Base-by-base conservation (phyloP, 2,888 invertebrate species). In the Danaus chrysippus region DNA sequence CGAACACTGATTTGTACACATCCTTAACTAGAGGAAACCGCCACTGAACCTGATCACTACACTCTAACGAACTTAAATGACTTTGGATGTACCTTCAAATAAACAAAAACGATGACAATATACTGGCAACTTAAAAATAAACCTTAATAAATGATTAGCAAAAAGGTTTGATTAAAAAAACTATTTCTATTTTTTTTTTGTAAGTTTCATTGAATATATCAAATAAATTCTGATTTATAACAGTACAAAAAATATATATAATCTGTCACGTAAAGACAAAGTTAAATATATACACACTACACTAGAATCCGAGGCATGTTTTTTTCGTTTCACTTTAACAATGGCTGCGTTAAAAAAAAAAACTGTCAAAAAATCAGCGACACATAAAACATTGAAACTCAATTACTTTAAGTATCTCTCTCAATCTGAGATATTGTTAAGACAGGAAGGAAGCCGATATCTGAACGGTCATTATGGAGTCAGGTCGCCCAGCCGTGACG, bases 371-470 rank as follows among this genome's bases (percentile, higher is more conserved):
- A 52, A 44, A 44, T 13, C 52, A 46, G 46, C 57, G 49, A 61
- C 52, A 62, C 46, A 61, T 49, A 63, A 71, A 59, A 73, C 72
- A 72, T 66, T 59, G 70, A 71, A 73, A 72, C 57, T 56, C 70
- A 68, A 71, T 73, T 71, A 73, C 61, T 55, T 66, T 69, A 64
- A 64, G 71, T 67, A 68, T 68, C 64, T 68, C 64, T 67, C 69
- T 61, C 62, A 70, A 64, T 70, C 69, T 67, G 63, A 61, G 73
- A 73, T 68, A 70, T 70, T 71, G 68, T 62, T 67, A 72, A 78
- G 77, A 78, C 79, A 84, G 86, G 86, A 85, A 86, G 85, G 84
- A 85, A 85, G 77, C 74, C 73, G 76, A 77, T 81, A 81, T 81
- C 78, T 77, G 78, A 77, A 78, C 77, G 78, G 78, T 76, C 75